These are phyloP conservation scores for Agrochola litura DNA, from an alignment of 2,888 invertebrate genomes.

Conservation along the genomic window DNA sequence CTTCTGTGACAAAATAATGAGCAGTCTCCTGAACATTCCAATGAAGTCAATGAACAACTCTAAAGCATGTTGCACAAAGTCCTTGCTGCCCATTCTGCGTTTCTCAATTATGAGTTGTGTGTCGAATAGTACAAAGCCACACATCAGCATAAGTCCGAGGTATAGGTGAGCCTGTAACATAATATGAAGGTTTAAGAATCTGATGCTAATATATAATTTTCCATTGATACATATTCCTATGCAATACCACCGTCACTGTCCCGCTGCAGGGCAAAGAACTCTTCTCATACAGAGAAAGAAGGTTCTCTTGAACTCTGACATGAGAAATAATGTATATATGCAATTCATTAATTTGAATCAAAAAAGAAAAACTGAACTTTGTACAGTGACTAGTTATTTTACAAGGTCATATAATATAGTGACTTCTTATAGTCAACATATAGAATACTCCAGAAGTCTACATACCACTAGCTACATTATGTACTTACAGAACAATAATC, in stretches of 20 bases:
- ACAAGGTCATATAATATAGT: constrained; percentile 5
- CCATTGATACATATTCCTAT: not conserved
- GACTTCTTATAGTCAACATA: not conserved
- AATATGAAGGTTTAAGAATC: not conserved
- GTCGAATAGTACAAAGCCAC: constrained; percentile 98
- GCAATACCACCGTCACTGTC: not conserved
- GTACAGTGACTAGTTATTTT: constrained; percentile 39
- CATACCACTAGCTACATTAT: not conserved
- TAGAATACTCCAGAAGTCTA: constrained; percentile 5
- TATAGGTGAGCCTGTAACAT: constrained; percentile 94
- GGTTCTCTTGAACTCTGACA: not conserved
- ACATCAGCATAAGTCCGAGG: constrained; percentile 97
- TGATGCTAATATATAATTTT: constrained; percentile 3
- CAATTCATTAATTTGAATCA: not conserved
- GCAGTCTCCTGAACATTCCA: constrained; percentile 97
- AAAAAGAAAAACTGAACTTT: constrained; percentile 37
- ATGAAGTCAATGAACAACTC: constrained; percentile 98
- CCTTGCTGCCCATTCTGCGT: constrained; percentile 96
- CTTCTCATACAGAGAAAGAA: not conserved
- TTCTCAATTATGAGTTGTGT: constrained; percentile 99
- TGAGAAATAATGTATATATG: not conserved
- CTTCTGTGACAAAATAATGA: constrained; percentile 97
- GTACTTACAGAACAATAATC: not conserved
- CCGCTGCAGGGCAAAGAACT: not conserved
- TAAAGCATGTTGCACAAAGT: constrained; percentile 97